Evolutionary conservation across 1,140 invertebrate genomes (phyloP), one percentile per base, ranked within the genome.

Genomic region (Pentalonia nigronervosa): DNA sequence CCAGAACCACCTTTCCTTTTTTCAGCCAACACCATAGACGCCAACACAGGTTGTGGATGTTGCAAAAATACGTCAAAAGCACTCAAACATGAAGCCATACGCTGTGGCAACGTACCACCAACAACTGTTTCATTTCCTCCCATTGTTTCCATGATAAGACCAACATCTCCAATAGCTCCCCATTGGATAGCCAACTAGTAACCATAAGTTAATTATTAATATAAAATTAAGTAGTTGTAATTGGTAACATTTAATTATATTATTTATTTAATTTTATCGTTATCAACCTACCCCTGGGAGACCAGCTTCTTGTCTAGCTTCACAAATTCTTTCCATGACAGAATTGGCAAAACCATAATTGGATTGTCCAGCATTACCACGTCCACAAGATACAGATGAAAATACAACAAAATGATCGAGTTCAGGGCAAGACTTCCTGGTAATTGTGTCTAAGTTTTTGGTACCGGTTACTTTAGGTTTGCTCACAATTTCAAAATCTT

Each of bases 331-430:
- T 95, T 99, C 99, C 98, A 99, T 99, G 11, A 97, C 97, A 0
- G 98, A 99, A 95, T 99, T 99, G 47, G 99, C 98, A 94, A 98
- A 96, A 91, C 98, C 99, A 95, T 99, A 99, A 96, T 99, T 99
- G 41, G 97, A 96, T 95, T 99, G 99, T 4, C 99, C 99, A 93
- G 97, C 96, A 95, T 99, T 99, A 93, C 99, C 99, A 93, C 98
- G 97, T 20, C 99, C 99, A 95, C 98, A 99, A 30, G 98, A 98
- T 36, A 99, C 97, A 41, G 98, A 99, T 25, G 99, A 99, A 96
- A 99, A 99, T 25, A 97, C 97, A 20, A 99, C 97, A 95, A 99
- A 99, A 95, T 98, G 98, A 94, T 99, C 98, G 90, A 99, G 95
- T 89, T 97, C 95, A 0, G 97, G 96, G 94, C 98, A 98, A 60